Evolutionary conservation across 2,888 invertebrate species (phyloP).

Genomic region (Antheraea yamamai): DNA sequence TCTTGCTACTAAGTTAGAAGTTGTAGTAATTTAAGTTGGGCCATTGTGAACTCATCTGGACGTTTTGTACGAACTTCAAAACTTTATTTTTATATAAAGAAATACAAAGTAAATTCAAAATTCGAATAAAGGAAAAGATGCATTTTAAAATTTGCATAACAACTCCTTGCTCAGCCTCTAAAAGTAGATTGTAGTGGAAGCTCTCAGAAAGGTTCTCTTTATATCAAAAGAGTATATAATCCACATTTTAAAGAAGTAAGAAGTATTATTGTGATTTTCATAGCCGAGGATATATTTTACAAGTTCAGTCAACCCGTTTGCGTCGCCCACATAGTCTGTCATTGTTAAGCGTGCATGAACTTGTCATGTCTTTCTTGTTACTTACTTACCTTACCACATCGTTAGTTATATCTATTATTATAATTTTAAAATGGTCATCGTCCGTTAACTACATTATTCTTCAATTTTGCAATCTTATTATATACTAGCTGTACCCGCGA

Average conservation of each 20-base stretch:
- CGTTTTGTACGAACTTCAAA: not conserved
- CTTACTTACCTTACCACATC: not conserved
- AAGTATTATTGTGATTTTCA: slow-evolving; percentile 47
- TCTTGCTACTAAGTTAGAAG: not conserved
- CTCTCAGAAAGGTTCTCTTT: slow-evolving; percentile 47
- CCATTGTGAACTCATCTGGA: not conserved
- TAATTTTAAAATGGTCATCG: not conserved
- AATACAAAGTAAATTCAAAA: slow-evolving; percentile 35
- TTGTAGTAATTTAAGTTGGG: not conserved
- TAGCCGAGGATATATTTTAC: slow-evolving; percentile 73
- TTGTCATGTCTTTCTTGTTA: slow-evolving; percentile 57
- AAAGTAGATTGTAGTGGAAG: slow-evolving; percentile 49
- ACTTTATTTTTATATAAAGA: not conserved
- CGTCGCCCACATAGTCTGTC: slow-evolving; percentile 68
- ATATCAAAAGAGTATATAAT: slow-evolving; percentile 36
- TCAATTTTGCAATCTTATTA: not conserved
- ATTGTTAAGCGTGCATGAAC: slow-evolving; percentile 62
- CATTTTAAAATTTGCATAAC: slow-evolving; percentile 55
- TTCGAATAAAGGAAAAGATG: slow-evolving; percentile 44
- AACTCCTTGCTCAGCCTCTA: slow-evolving; percentile 50
- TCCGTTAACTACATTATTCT: not conserved
- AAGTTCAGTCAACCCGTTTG: slow-evolving; percentile 72
- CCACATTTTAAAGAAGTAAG: slow-evolving; percentile 45
- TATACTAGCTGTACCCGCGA: too few relatives aligned
- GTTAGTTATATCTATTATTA: not conserved